A percentile compares a stretch with the other conserved stretches of the same genome.
Conservation (phyloP, 1,140 invertebrate species). For the Drosophila paulistorum region DNA sequence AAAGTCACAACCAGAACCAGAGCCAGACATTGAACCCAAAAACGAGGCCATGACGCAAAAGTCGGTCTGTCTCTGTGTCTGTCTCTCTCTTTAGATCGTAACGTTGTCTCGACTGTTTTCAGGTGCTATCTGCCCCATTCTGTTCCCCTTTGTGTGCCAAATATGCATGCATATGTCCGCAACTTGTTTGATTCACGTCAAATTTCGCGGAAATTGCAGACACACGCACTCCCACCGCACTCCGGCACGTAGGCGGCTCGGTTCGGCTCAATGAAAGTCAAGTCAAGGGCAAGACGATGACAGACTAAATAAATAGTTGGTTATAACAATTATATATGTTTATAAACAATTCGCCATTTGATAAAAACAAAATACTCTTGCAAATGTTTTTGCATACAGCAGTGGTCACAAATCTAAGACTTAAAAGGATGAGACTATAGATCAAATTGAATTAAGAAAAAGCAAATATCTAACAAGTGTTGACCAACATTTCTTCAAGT, state of each 20-base stretch:
- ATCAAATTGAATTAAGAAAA: too few relatives aligned
- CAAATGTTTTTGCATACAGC: too few relatives aligned
- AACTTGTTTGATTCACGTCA: slow-evolving; percentile 17
- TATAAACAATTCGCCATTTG: too few relatives aligned
- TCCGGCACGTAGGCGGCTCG: slow-evolving; percentile 19
- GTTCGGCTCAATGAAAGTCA: not conserved
- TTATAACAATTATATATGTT: too few relatives aligned
- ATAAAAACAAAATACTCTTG: too few relatives aligned
- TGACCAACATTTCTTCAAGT: too few relatives aligned
- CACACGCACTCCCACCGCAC: not conserved
- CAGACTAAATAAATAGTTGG: not conserved
- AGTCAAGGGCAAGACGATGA: not conserved
- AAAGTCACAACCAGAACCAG: not conserved
- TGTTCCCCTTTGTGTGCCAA: slow-evolving; percentile 1
- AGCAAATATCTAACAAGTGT: too few relatives aligned
- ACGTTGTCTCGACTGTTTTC: too few relatives aligned
- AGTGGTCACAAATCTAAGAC: too few relatives aligned
- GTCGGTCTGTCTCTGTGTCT: not conserved
- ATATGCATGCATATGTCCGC: not conserved
- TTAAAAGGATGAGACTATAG: too few relatives aligned
- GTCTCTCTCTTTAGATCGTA: too few relatives aligned
- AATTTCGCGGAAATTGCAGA: slow-evolving; percentile 2
- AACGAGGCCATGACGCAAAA: slow-evolving; percentile 3
- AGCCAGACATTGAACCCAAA: slow-evolving; percentile 4
- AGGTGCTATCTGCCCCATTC: not conserved